These are phyloP conservation scores for Catharus ustulatus DNA, from an alignment of 2,797 vertebrate species.

Conservation along the genomic window DNA sequence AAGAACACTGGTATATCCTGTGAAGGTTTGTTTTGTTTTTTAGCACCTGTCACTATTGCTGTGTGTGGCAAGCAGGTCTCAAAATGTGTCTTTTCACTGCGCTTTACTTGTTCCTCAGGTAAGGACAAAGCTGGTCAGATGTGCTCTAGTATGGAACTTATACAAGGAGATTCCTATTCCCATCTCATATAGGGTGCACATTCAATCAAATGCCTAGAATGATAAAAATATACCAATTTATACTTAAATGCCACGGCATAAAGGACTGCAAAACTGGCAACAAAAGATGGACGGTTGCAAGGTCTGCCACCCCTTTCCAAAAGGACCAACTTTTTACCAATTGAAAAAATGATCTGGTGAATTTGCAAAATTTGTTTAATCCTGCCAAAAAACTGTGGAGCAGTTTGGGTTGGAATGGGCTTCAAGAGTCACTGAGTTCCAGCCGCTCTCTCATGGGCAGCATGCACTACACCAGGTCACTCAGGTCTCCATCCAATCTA, in stretches of 20 bases:
- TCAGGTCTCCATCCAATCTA: not conserved
- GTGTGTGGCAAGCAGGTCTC: not conserved
- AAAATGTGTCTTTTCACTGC: not conserved
- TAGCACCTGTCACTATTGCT: not conserved
- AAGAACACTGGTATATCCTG: not conserved
- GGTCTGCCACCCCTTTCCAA: not conserved
- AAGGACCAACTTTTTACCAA: not conserved
- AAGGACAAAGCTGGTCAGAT: not conserved
- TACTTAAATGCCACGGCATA: not conserved
- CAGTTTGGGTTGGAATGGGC: not conserved
- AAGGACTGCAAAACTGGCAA: not conserved
- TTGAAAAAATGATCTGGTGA: not conserved
- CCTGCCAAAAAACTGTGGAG: not conserved
- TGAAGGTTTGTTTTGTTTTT: not conserved
- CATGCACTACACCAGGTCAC: accelerated
- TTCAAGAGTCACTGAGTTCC: not conserved
- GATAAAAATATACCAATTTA: not conserved
- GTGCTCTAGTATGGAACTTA: not conserved
- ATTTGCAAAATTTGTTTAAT: not conserved
- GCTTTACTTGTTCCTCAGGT: not conserved
- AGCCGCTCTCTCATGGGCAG: accelerated
- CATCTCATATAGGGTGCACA: not conserved
- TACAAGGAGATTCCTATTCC: not conserved
- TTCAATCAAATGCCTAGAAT: not conserved
- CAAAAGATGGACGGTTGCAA: not conserved